Evolutionary conservation across 2,113 vertebrate species (phyloP), one percentile per base, ranked within the genome.

Genomic region (Parus major): DNA sequence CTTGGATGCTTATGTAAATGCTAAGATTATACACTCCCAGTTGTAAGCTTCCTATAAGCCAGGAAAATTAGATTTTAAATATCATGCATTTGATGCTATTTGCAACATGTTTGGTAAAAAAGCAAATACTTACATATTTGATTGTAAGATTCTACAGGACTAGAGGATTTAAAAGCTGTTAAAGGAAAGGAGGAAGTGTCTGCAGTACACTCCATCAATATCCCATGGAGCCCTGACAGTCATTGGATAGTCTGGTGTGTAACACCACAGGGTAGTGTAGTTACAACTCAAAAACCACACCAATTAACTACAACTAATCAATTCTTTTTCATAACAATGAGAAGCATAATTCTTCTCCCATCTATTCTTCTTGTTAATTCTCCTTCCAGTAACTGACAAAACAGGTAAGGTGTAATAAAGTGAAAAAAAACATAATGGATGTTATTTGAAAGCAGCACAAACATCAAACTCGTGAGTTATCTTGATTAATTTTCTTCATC

Each of bases 271-370:
- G 33, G 53, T 50, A 53, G 57, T 61, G 44, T 64, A 89, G 63
- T 25, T 66, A 70, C 79, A 83, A 88, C 60, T 39, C 82, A 86
- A 63, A 88, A 93, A 27, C 5, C 88, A 79, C 41, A 55, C 41
- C 78, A 93, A 77, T 90, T 83, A 92, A 90, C 76, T 92, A 92
- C 75, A 96, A 75, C 90, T 86, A 77, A 96, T 82, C 90, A 96
- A 78, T 92, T 91, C 39, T 53, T 24, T 71, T 68, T 66, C 90
- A 46, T 66, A 96, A 80, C 82, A 84, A 83, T 59, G 36, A 72
- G 57, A 68, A 86, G 69, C 68, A 56, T 81, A 55, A 86, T 84
- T 93, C 60, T 88, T 90, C 82, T 68, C 8, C 39, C 25, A 60
- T 86, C 60, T 72, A 52, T 52, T 78, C 55, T 78, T 90, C 90